Base-by-base conservation (phyloP, 2,113 vertebrate genomes). In the Lagopus leucura region DNA sequence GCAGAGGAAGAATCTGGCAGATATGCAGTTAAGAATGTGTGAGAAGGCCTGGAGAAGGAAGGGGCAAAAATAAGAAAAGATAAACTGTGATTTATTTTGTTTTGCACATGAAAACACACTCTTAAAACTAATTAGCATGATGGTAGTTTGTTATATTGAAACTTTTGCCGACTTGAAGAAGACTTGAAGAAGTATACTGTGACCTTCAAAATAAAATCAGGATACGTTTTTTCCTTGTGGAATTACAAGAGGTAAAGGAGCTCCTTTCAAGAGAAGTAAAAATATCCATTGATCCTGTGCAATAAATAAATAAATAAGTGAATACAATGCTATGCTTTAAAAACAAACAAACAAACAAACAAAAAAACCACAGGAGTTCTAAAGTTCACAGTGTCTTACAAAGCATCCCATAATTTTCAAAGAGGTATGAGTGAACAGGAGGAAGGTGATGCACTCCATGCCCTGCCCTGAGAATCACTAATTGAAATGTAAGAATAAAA, bases 1-100 rank as follows among this genome's bases (percentile, higher is more conserved):
- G 93, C 61, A 91, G 90, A 70, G 45, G 45, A 91, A 91, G 61
- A 88, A 88, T 95, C 80, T 91, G 80, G 58, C 70, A 94, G 94
- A 70, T 94, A 93, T 70, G 76, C 76, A 94, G 24, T 72, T 69
- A 47, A 43, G 40, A 92, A 90, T 54, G 36, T 42, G 43, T 93
- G 58, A 91, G 43, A 91, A 82, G 40, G 21, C 40, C 77, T 73
- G 21, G 27, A 88, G 55, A 88, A 85, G 28, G 71, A 48, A 20
- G 21, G 17, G 22, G 45, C 19, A 82, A 6, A 13, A 27, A 50
- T 30, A 24, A 72, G 18, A 63, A 88, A 77, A 88, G 30, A 86
- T 10, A 75, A 72, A 32, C 7, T 32, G n/a, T 16, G 7, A 2
- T 42, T 42, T 34, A n/a, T 75, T 85, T 83, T 48, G 80, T 88